These are phyloP conservation scores for Marasmarcha lunaedactyla DNA, from an alignment of 2,888 invertebrate genomes.

Conservation along the genomic window DNA sequence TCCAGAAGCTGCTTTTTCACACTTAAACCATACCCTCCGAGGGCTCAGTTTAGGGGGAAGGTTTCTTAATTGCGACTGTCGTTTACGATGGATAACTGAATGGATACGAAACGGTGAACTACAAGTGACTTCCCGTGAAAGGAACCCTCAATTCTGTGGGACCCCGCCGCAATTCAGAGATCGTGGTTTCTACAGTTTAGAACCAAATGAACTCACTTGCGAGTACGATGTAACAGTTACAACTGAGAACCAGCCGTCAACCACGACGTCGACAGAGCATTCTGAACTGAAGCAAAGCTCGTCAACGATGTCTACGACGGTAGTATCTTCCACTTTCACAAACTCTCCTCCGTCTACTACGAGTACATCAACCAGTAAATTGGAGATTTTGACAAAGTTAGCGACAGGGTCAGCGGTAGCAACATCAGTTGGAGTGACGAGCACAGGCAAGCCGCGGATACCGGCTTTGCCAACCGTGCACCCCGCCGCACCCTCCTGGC, in stretches of 20 bases:
- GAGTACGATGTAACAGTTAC: slow-evolving; percentile 45
- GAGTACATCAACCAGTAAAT: slow-evolving; percentile 16
- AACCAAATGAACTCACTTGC: slow-evolving; percentile 79
- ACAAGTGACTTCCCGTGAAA: slow-evolving; percentile 91
- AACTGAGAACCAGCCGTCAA: slow-evolving; percentile 28
- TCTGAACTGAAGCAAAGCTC: slow-evolving; percentile 11
- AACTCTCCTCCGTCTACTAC: slow-evolving; percentile 28
- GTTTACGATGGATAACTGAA: slow-evolving; percentile 88
- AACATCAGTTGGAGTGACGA: slow-evolving; percentile 15
- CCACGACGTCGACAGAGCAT: slow-evolving; percentile 10
- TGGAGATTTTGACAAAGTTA: slow-evolving; percentile 7
- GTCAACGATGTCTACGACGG: not conserved
- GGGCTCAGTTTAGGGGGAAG: slow-evolving; percentile 90
- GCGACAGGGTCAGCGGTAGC: slow-evolving; percentile 24
- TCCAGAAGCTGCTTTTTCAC: slow-evolving; percentile 81
- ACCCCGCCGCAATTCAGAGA: slow-evolving; percentile 84
- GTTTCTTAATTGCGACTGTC: slow-evolving; percentile 90
- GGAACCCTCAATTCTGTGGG: slow-evolving; percentile 94
- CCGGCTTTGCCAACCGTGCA: slow-evolving; percentile 38
- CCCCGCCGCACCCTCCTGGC: slow-evolving; percentile 54
- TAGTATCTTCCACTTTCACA: slow-evolving; percentile 11
- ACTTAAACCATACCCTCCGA: slow-evolving; percentile 84
- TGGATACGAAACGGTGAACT: slow-evolving; percentile 90
- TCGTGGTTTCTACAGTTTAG: slow-evolving; percentile 88
- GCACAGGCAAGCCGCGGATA: slow-evolving; percentile 39